phyloP scores from a whole-genome alignment of 2,113 vertebrate species.

The Cyprinus carpio region DNA sequence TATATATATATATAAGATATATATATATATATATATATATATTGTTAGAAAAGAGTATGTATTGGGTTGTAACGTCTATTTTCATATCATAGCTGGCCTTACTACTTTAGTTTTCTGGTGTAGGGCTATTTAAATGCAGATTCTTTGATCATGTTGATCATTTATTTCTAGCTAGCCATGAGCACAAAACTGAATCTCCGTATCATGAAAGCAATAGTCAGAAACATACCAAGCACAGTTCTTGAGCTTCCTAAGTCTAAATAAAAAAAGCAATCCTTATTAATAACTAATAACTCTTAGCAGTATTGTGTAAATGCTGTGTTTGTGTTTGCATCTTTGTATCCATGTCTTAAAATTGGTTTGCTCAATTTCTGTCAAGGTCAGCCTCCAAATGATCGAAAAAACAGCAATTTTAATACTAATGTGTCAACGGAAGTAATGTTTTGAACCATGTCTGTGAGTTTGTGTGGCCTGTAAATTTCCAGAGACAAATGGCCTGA shows the following conservation, averaged over 20 bases:
- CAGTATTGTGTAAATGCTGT: conserved; percentile 31
- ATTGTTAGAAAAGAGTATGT: conserved; percentile 23
- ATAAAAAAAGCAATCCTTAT: conserved; percentile 27
- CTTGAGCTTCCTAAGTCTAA: conserved; percentile 42
- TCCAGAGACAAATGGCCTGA: not conserved
- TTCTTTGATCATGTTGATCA: conserved; percentile 60
- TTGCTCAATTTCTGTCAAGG: not conserved
- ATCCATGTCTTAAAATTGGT: conserved; percentile 9
- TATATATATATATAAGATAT: no score
- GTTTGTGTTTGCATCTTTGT: conserved; percentile 34
- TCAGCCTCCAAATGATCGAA: not conserved
- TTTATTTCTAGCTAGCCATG: conserved; percentile 35
- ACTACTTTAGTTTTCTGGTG: conserved; percentile 34
- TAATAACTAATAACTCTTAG: conserved; percentile 23
- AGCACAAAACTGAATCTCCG: conserved; percentile 31
- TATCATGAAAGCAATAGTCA: conserved; percentile 48
- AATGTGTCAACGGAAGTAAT: conserved; percentile 3
- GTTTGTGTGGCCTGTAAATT: not conserved
- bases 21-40: no score
- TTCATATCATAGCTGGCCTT: conserved; percentile 49
- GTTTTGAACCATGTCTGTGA: conserved; percentile 20
- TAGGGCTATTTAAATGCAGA: conserved; percentile 36
- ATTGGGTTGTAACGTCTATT: conserved; percentile 29
- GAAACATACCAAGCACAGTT: conserved; percentile 38
- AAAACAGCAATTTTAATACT: not conserved